Evolutionary conservation across 2,113 vertebrate genomes (phyloP).

Genomic region (Nibea albiflora): DNA sequence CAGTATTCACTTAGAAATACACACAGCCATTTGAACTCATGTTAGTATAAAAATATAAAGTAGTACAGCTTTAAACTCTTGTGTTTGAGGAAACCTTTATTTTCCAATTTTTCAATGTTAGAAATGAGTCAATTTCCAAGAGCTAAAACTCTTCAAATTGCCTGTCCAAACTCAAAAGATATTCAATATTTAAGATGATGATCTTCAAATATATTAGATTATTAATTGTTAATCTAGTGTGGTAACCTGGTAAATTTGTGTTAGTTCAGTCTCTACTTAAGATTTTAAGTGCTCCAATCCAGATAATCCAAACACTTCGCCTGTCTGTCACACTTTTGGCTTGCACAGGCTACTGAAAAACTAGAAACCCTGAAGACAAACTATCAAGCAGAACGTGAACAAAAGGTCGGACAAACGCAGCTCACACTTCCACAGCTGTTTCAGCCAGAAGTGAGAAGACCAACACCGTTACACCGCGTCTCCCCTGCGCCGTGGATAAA

Average conservation of each 20-base stretch:
- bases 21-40: too few relatives aligned
- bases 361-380: neutral
- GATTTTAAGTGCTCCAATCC: neutral
- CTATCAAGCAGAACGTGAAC: neutral
- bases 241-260: neutral
- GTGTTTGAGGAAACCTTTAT: too few relatives aligned
- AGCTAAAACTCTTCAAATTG: too few relatives aligned
- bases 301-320: neutral
- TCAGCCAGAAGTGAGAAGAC: conserved; percentile 25
- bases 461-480: conserved; percentile 9
- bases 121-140: too few relatives aligned
- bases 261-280: neutral
- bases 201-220: too few relatives aligned
- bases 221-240: too few relatives aligned
- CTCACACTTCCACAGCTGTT: conserved; percentile 12
- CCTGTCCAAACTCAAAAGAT: too few relatives aligned
- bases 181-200: too few relatives aligned
- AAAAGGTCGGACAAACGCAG: conserved; percentile 11
- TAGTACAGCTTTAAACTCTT: too few relatives aligned
- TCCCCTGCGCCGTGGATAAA: conserved; percentile 44
- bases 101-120: too few relatives aligned
- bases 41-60: too few relatives aligned
- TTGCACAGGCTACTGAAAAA: neutral
- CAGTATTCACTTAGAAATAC: too few relatives aligned
- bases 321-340: neutral